Conservation (phyloP, 2,888 invertebrate species). For the Leptinotarsa haldemani region DNA sequence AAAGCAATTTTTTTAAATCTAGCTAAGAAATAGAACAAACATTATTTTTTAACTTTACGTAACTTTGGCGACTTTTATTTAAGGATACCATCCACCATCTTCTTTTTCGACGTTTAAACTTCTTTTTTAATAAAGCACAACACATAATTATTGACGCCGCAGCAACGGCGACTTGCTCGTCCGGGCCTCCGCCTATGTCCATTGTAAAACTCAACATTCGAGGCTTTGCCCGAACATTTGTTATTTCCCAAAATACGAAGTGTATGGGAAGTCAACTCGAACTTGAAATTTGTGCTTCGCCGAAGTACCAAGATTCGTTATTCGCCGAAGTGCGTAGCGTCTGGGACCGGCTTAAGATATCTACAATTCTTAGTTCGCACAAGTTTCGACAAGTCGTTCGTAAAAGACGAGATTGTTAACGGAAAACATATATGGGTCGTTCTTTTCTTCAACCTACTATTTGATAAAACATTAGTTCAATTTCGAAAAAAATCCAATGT, state of each 20-base stretch:
- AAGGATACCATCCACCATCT: neutral
- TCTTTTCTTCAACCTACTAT: too few species aligned
- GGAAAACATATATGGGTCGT: too few species aligned
- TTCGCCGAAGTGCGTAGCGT: neutral
- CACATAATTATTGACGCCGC: neutral
- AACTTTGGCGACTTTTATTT: neutral
- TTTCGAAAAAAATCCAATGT: too few species aligned
- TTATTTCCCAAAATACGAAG: slow-evolving; percentile 1
- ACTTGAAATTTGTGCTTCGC: neutral
- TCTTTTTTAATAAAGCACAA: neutral
- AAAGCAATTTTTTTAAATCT: neutral
- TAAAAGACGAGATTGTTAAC: too few species aligned
- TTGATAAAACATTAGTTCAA: too few species aligned
- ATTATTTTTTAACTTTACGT: neutral
- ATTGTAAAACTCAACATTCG: neutral
- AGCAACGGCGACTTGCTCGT: neutral
- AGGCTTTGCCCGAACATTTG: slow-evolving; percentile 2
- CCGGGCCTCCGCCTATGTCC: neutral
- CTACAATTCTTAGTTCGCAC: too few species aligned
- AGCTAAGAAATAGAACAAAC: neutral
- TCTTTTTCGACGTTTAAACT: neutral
- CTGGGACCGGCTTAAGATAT: neutral
- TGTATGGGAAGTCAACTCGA: neutral
- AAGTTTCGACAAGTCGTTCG: too few species aligned
- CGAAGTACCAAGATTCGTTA: neutral